These are phyloP conservation scores for Peromyscus nudipes DNA, from an alignment of 2,797 vertebrate species.

Conservation along the genomic window DNA sequence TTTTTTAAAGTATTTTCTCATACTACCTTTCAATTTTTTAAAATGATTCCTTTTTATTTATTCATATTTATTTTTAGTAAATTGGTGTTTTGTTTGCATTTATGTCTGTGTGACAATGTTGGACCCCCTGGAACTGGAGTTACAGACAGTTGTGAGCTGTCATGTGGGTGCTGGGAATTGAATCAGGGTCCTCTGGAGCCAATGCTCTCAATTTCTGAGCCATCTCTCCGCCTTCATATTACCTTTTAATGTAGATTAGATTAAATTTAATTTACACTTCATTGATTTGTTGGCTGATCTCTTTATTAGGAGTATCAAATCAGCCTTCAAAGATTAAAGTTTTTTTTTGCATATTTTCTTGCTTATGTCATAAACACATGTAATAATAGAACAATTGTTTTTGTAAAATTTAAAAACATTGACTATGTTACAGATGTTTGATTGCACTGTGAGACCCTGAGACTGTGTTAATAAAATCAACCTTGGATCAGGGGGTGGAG, in stretches of 20 bases:
- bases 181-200: not conserved
- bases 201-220: not conserved
- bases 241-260: conserved; percentile 41
- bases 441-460: not conserved
- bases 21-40: not conserved
- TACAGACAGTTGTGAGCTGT: not conserved
- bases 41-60: not conserved
- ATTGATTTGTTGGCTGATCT: conserved; percentile 34
- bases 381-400: conserved; percentile 3
- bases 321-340: not conserved
- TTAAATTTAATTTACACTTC: conserved; percentile 61
- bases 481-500: not conserved
- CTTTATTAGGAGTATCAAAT: conserved; percentile 40
- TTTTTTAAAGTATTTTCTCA: not conserved
- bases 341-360: conserved; percentile 55
- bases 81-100: not conserved
- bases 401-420: not conserved
- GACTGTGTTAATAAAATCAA: not conserved
- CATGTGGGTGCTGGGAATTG: not conserved
- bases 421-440: not conserved
- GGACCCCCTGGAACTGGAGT: not conserved
- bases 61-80: not conserved
- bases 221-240: not conserved
- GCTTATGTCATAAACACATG: conserved; percentile 60
- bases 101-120: not conserved